Base-by-base conservation (phyloP, 2,888 invertebrate genomes). In the Smittia sp. region DNA sequence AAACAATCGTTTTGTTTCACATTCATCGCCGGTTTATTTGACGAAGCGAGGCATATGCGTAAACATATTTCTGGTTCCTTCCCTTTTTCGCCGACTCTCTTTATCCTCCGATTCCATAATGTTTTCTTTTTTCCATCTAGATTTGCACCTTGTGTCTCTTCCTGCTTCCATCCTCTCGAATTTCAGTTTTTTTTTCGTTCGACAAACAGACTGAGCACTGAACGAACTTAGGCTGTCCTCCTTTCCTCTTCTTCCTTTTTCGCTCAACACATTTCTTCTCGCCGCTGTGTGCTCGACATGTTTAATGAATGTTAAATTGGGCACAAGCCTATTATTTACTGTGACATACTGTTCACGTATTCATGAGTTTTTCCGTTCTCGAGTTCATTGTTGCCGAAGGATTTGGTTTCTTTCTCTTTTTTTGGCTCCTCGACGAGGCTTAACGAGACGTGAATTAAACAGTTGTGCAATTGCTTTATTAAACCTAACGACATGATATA, bases 71-170 rank as follows among this genome's bases (percentile, higher is more conserved):
- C 54, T 69, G 69, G 27, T 69, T 32, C 69, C 32, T 69, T 32
- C 69, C 32, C 54, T 54, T 68, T 68, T 69, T 24, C 18, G 63
- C 63, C 63, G 27, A 63, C 25, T 27, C 22, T 58, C 22, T 63
- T 27, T 27, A 13, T 27, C 20, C 54, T 20, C 54, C 69, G 54
- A 6, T 69, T 41, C 41, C 54, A 41, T 69, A 41, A 69, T 69
- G 69, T 41, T 54, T 67, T 66, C 41, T 41, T 46, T 46, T 15
- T 46, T 46, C 11, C 58, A 58, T 32, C 32, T 54, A 32, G 27
- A 69, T 69, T 69, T 69, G 69, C 69, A 69, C 69, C 69, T 69
- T 69, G 69, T 69, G 69, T 69, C 69, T 69, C 54, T 69, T 69
- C 69, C 69, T 69, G 69, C 41, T 69, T 69, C 69, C 68, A 69